Evolutionary conservation across 2,113 vertebrate species (phyloP).

Genomic region (Dolichotis patagonum): DNA sequence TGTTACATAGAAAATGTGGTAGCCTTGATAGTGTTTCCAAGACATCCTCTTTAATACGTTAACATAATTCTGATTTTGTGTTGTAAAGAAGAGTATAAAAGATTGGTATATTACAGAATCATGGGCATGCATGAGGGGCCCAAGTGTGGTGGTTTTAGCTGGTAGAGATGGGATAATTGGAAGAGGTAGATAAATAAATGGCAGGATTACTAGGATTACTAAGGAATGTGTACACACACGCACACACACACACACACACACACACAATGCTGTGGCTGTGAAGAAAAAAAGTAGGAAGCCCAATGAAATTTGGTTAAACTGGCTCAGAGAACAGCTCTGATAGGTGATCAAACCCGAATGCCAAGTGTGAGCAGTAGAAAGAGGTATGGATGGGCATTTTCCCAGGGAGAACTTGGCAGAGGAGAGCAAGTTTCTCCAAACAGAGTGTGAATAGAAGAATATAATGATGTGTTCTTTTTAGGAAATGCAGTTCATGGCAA

Average conservation of each 20-base stretch:
- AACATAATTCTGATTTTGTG: neutral
- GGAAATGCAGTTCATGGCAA: neutral
- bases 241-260: neutral
- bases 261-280: neutral
- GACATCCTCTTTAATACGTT: neutral
- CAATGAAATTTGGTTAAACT: neutral
- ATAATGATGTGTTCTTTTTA: neutral
- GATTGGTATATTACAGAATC: neutral
- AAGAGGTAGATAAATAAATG: neutral
- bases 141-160: neutral
- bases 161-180: neutral
- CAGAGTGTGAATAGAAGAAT: neutral
- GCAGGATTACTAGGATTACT: neutral
- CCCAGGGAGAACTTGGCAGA: neutral
- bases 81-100: neutral
- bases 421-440: neutral
- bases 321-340: neutral
- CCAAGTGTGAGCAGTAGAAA: neutral
- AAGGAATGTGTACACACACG: neutral
- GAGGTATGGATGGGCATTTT: neutral
- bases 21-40: neutral
- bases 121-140: neutral
- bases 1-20: neutral
- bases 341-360: neutral
- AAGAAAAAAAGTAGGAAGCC: neutral